These are phyloP conservation scores for Anas platyrhynchos DNA, from an alignment of 2,113 vertebrate species.

Conservation along the genomic window DNA sequence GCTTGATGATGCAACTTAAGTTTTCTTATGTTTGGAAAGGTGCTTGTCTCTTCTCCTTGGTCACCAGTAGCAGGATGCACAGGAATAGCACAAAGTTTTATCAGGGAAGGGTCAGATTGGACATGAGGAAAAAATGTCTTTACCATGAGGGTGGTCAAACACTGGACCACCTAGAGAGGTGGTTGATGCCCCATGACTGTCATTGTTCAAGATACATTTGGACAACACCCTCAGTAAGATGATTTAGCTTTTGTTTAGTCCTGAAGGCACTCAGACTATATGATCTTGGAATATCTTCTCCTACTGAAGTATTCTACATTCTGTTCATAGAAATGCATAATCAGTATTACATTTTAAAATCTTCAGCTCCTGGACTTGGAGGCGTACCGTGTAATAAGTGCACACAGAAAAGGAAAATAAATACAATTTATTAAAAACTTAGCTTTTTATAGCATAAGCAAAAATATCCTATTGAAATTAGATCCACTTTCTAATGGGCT, in stretches of 20 bases:
- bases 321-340: background rate
- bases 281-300: background rate
- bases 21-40: background rate
- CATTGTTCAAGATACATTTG: background rate
- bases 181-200: background rate
- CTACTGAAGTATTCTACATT: background rate
- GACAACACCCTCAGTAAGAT: background rate
- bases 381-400: background rate
- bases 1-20: background rate
- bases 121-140: background rate
- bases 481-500: background rate
- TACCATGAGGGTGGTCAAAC: background rate
- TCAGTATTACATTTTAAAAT: background rate
- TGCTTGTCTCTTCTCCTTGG: no score
- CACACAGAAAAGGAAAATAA: background rate
- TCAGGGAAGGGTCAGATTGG: background rate
- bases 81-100: background rate
- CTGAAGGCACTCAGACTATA: background rate
- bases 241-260: background rate
- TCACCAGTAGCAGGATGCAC: background rate
- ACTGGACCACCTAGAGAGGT: background rate
- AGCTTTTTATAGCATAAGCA: background rate
- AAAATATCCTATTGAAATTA: background rate
- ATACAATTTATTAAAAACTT: background rate
- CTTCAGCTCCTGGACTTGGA: background rate